Evolutionary conservation across 2,888 invertebrate species (phyloP).

Genomic region (Macrosiphum euphorbiae): DNA sequence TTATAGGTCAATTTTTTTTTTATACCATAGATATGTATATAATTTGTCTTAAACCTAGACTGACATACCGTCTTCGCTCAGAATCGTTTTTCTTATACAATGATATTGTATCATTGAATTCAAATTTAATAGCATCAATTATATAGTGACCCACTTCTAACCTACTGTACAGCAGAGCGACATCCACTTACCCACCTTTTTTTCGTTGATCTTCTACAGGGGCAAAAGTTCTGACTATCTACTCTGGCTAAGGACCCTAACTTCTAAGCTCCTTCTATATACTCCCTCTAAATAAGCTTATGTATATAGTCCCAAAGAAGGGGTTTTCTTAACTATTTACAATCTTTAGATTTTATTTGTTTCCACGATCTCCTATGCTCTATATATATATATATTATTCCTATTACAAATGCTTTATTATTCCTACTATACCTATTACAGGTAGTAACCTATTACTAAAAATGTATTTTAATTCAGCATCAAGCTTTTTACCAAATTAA

Average conservation of each 20-base stretch:
- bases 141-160: no score
- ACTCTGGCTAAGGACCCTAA: background rate
- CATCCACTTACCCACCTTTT: no score
- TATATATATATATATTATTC: background rate
- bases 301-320: background rate
- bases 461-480: no score
- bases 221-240: background rate
- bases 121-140: no score
- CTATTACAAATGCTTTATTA: background rate
- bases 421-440: background rate
- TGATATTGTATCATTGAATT: no score
- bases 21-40: no score
- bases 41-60: no score
- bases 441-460: no score
- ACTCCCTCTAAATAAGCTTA: background rate
- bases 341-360: background rate
- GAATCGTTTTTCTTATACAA: no score
- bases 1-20: no score
- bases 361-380: background rate
- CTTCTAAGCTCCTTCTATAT: background rate
- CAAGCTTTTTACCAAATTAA: background rate
- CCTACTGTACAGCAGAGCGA: no score
- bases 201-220: background rate
- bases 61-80: no score
- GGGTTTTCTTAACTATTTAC: background rate